Conservation (phyloP, 37 sponge, comb jelly and placozoan species). For the Mnemiopsis leidyi region DNA sequence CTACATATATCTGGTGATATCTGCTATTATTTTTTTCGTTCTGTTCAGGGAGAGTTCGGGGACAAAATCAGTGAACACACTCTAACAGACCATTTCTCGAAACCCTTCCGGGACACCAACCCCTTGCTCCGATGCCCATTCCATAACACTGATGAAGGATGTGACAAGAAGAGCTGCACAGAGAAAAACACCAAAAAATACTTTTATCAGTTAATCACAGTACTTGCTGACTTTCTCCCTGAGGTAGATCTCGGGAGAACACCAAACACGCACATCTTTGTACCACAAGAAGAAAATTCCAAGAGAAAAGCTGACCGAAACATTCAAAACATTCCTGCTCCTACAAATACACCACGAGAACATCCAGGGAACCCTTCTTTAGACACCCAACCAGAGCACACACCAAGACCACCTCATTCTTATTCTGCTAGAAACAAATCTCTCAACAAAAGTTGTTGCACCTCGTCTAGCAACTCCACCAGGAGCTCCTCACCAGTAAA, state of each 20-base stretch:
- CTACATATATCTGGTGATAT: no score
- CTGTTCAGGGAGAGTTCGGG: not conserved
- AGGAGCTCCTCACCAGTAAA: no score
- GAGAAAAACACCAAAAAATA: constrained; percentile 18
- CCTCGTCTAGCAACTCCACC: no score
- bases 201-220: not conserved
- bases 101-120: not conserved
- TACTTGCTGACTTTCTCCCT: not conserved
- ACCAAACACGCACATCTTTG: not conserved
- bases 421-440: no score
- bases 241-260: not conserved
- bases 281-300: not conserved
- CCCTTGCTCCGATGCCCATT: not conserved
- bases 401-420: no score
- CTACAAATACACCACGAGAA: not conserved
- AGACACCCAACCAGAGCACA: not conserved
- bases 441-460: no score
- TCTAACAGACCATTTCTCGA: not conserved
- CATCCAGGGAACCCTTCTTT: not conserved
- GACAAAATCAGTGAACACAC: not conserved
- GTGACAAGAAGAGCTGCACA: constrained; percentile 3
- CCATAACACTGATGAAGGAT: not conserved
- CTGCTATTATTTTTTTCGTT: no score
- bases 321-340: not conserved
- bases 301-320: not conserved